These are phyloP conservation scores for Leucoptera coffeella DNA, from an alignment of 2,888 invertebrate genomes.

Conservation along the genomic window DNA sequence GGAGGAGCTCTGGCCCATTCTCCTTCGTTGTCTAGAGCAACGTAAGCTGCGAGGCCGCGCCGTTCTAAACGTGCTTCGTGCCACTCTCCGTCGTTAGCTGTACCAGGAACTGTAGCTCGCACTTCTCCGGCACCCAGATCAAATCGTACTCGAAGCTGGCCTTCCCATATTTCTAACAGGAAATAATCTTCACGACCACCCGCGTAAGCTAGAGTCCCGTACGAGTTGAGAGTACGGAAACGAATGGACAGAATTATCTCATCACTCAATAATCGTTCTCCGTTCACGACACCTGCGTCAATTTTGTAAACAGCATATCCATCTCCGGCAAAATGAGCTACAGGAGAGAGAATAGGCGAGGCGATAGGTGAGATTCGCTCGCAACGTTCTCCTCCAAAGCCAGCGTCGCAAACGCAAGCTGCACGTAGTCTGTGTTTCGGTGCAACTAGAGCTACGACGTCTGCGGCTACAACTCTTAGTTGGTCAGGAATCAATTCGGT, in stretches of 20 bases:
- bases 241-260: conserved; percentile 72
- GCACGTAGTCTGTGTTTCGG: conserved; percentile 30
- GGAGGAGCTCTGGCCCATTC: conserved; percentile 62
- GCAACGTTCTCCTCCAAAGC: conserved; percentile 76
- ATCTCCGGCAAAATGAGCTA: conserved; percentile 60
- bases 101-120: conserved; percentile 61
- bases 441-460: conserved; percentile 31
- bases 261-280: conserved; percentile 71
- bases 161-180: conserved; percentile 76
- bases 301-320: conserved; percentile 64
- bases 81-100: conserved; percentile 52
- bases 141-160: conserved; percentile 67
- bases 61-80: conserved; percentile 77
- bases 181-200: conserved; percentile 86
- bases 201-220: conserved; percentile 80
- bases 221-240: conserved; percentile 75
- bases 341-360: conserved; percentile 67
- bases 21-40: conserved; percentile 73
- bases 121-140: conserved; percentile 91
- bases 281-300: conserved; percentile 56
- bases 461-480: conserved; percentile 17
- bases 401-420: conserved; percentile 78
- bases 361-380: conserved; percentile 70
- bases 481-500: conserved; percentile 6
- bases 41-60: conserved; percentile 70